phyloP scores from a whole-genome alignment of 2,888 invertebrate species.

The Nomada goodeniana region DNA sequence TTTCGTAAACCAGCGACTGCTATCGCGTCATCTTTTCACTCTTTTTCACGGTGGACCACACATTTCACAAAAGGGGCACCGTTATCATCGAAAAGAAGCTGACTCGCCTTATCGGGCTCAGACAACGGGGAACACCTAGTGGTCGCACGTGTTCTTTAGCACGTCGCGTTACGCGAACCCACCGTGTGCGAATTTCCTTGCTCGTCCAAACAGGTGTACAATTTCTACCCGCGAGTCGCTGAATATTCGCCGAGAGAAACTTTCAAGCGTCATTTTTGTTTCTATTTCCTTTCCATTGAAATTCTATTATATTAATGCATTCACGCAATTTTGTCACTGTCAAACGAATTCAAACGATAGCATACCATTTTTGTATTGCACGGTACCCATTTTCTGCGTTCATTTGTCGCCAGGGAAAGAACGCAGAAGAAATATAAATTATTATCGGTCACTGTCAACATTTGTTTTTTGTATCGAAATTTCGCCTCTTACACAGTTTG shows the following conservation, averaged over 20 bases:
- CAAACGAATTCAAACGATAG: no score
- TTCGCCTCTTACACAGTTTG: no score
- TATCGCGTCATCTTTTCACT: constrained; percentile 28
- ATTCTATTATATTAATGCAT: no score
- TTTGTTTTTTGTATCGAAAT: no score
- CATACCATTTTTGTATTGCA: no score
- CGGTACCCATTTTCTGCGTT: no score
- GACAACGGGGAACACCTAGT: constrained; percentile 3
- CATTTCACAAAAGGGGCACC: constrained; percentile 16
- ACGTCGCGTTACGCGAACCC: neutral
- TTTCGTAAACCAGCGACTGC: constrained; percentile 5
- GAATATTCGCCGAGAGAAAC: neutral
- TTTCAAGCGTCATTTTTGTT: neutral
- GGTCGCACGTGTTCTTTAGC: constrained; percentile 9
- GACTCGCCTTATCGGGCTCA: constrained; percentile 25
- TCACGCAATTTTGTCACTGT: no score
- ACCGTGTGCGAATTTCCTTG: constrained; percentile 24
- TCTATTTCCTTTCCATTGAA: no score
- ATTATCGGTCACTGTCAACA: no score
- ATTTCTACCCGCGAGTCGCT: neutral
- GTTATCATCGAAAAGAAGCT: constrained; percentile 28
- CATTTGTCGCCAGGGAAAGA: no score
- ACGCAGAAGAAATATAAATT: no score
- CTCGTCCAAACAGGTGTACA: neutral
- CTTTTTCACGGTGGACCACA: constrained; percentile 1